These are phyloP conservation scores for Parascotia fuliginaria DNA, from an alignment of 2,888 invertebrate species.

Conservation along the genomic window DNA sequence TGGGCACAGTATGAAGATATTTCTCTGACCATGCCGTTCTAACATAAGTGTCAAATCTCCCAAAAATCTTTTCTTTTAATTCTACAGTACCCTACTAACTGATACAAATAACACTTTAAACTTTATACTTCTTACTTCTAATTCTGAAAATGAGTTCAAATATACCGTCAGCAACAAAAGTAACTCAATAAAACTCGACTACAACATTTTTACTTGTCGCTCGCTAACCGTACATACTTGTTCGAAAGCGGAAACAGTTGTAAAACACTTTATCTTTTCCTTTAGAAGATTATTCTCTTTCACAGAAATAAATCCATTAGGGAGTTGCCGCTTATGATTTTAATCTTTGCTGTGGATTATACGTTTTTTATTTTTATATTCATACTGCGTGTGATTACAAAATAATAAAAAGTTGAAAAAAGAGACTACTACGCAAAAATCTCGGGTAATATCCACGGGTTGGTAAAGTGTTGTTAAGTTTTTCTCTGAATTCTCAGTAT, in stretches of 20 bases:
- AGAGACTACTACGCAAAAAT: too few relatives aligned
- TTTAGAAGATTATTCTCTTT: constrained; percentile 25
- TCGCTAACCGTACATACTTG: constrained; percentile 29
- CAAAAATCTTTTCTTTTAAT: too few relatives aligned
- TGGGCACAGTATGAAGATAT: too few relatives aligned
- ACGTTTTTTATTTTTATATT: neutral
- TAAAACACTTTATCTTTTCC: constrained; percentile 30
- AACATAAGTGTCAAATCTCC: too few relatives aligned
- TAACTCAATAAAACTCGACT: constrained; percentile 25
- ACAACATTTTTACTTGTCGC: constrained; percentile 41
- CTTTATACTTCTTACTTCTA: too few relatives aligned
- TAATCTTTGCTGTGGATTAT: constrained; percentile 5
- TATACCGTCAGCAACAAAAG: constrained; percentile 19
- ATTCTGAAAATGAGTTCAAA: constrained; percentile 7
- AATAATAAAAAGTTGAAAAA: too few relatives aligned
- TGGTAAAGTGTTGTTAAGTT: too few relatives aligned
- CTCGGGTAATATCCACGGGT: too few relatives aligned
- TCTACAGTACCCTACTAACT: too few relatives aligned
- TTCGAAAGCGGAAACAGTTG: constrained; percentile 23
- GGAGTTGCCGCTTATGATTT: constrained; percentile 12
- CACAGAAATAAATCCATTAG: constrained; percentile 16
- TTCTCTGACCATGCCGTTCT: too few relatives aligned
- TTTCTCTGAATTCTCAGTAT: too few relatives aligned
- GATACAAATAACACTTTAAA: too few relatives aligned
- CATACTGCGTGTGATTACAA: neutral